Conservation (phyloP, 2,888 invertebrate species). For the Gasteruption jaculator region DNA sequence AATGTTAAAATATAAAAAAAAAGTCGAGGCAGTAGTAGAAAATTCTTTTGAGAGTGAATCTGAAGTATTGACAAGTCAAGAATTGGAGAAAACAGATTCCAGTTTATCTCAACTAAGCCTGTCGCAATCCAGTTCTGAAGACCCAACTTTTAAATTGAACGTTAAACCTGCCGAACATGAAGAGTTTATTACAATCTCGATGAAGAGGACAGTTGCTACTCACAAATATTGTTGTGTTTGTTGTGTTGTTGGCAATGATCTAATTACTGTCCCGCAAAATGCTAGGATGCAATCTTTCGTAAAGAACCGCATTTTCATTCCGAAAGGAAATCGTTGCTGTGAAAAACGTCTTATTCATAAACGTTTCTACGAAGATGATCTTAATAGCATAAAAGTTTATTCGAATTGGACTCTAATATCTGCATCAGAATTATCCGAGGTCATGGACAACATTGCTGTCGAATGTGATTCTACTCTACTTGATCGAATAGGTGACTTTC, state of each 20-base stretch:
- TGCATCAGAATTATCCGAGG: conserved; percentile 12
- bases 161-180: conserved; percentile 7
- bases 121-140: conserved; percentile 5
- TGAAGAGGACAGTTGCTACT: conserved; percentile 4
- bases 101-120: background rate
- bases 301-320: background rate
- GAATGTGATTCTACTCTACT: conserved; percentile 15
- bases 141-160: background rate
- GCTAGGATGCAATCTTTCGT: background rate
- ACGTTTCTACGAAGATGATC: no score
- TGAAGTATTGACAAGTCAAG: no score
- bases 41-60: background rate
- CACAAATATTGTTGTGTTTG: conserved; percentile 1
- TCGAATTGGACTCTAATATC: no score
- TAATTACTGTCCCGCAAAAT: background rate
- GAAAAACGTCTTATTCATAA: no score
- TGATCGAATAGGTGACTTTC: conserved; percentile 15
- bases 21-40: background rate
- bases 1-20: conserved; percentile 3
- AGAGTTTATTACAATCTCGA: conserved; percentile 19
- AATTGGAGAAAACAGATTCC: background rate
- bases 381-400: conserved; percentile 12
- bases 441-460: conserved; percentile 15
- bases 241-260: conserved; percentile 4
- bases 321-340: conserved; percentile 3